Evolutionary conservation across 2,888 invertebrate genomes (phyloP), one percentile per base, ranked within the genome.

Genomic region (Taphrorychus bicolor): DNA sequence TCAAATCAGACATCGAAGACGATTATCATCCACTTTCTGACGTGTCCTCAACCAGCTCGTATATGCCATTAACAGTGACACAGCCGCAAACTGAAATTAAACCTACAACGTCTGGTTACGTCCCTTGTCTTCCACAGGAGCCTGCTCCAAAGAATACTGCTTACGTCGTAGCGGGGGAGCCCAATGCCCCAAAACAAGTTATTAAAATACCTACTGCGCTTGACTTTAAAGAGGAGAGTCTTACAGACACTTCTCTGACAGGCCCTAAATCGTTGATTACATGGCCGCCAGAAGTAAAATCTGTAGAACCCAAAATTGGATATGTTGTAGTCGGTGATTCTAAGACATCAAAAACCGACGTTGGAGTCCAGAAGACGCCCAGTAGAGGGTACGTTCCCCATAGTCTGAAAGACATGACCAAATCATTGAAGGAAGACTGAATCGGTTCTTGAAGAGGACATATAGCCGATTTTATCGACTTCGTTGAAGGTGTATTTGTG

Each of bases 341-440:
- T 2, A 72, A 75, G 9, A 73, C 71, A 3, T 45, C 54, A 14
- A 66, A 70, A 18, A 59, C 56, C 14, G 49, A 71, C 48, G 51
- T 70, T 19, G 72, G 74, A 14, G 24, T 61, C n/a, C 53, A 49
- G 14, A 58, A 54, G 23, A 41, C 61, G 11, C 72, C 60, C 16
- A 74, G 32, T 32, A 32, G 73, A 57, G 77, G 78, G 9, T 80
- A 80, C 67, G 76, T 80, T 19, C 77, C 79, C 5, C 80, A 80
- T 71, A 76, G 76, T 71, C 17, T 42, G 16, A 9, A n/a, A 17
- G 57, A 61, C 9, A 57, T 41, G 1, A 19, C 72, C 32, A 80
- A 80, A 72, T 71, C 77, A 21, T 68, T 80, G 42, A 79, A 80
- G 64, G 79, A 80, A 70, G 79, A 80, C 66, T 80, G 76, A 76